Percentiles rank a stretch among this genome's conserved stretches.
These are phyloP conservation scores for Diorhabda sublineata DNA, from an alignment of 1,140 invertebrate genomes.

Conservation along the genomic window DNA sequence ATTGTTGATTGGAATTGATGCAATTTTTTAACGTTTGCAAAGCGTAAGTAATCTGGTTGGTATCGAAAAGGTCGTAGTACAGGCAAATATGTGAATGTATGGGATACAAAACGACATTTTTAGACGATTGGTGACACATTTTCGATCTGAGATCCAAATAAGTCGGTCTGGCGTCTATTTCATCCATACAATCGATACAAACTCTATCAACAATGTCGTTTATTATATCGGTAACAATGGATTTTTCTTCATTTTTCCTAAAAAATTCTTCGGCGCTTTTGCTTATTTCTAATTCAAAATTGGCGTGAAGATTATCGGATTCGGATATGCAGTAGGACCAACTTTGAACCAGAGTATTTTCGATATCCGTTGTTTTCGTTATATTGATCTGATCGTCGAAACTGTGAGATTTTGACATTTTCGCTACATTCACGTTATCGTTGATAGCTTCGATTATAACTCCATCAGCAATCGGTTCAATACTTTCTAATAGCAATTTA, in stretches of 20 bases:
- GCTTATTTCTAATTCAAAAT: slow-evolving; percentile 39
- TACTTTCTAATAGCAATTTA: slow-evolving; percentile 35
- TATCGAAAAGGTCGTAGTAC: slow-evolving; percentile 79
- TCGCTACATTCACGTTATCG: slow-evolving; percentile 41
- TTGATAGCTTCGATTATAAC: slow-evolving; percentile 34
- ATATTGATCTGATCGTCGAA: slow-evolving; percentile 42
- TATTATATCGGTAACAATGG: slow-evolving; percentile 36
- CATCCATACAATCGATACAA: slow-evolving; percentile 25
- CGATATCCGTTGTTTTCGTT: slow-evolving; percentile 31
- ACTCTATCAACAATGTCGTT: slow-evolving; percentile 42
- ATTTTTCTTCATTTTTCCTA: slow-evolving; percentile 32
- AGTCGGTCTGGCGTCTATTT: slow-evolving; percentile 28
- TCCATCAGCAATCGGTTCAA: slow-evolving; percentile 42
- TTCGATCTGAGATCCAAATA: slow-evolving; percentile 35
- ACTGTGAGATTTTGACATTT: slow-evolving; percentile 45
- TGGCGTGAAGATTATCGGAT: slow-evolving; percentile 36
- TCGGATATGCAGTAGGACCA: slow-evolving; percentile 45
- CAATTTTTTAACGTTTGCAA: slow-evolving; percentile 71
- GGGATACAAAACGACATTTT: slow-evolving; percentile 59
- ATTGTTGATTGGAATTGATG: slow-evolving; percentile 66
- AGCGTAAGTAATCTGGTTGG: slow-evolving; percentile 71
- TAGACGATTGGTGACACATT: slow-evolving; percentile 43
- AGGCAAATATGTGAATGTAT: slow-evolving; percentile 80
- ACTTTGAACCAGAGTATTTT: slow-evolving; percentile 43
- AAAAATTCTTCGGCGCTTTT: slow-evolving; percentile 46